A percentile compares a stretch with the other conserved stretches of the same genome.
Evolutionary conservation across 2,113 vertebrate species (phyloP).

Genomic region (Peromyscus maniculatus): DNA sequence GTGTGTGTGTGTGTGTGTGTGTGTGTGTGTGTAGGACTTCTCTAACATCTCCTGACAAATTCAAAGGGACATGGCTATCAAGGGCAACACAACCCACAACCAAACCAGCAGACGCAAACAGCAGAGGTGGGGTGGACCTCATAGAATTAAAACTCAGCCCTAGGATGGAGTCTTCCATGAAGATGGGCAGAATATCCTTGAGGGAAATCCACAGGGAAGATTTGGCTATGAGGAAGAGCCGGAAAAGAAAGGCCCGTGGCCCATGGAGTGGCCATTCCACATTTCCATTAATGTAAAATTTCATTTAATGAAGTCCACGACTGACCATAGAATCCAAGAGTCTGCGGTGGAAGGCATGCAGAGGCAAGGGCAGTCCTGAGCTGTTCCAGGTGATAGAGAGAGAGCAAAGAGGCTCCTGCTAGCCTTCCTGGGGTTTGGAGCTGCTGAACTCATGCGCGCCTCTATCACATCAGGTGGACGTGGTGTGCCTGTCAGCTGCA

Average conservation of each 20-base stretch:
- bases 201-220: background rate
- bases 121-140: background rate
- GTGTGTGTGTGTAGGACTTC: background rate
- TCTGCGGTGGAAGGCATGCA: background rate
- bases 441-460: background rate
- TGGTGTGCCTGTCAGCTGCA: rapidly evolving
- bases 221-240: background rate
- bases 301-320: background rate
- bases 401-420: background rate
- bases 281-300: background rate
- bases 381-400: background rate
- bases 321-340: no score
- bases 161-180: background rate
- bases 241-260: background rate
- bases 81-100: background rate
- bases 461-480: background rate
- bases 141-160: background rate
- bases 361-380: rapidly evolving
- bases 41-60: background rate
- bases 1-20: background rate
- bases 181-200: background rate
- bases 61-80: rapidly evolving
- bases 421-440: background rate
- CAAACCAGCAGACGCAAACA: background rate
- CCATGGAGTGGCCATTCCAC: background rate